phyloP scores from a whole-genome alignment of 2,797 vertebrate species.

The Sarcoramphus papa region DNA sequence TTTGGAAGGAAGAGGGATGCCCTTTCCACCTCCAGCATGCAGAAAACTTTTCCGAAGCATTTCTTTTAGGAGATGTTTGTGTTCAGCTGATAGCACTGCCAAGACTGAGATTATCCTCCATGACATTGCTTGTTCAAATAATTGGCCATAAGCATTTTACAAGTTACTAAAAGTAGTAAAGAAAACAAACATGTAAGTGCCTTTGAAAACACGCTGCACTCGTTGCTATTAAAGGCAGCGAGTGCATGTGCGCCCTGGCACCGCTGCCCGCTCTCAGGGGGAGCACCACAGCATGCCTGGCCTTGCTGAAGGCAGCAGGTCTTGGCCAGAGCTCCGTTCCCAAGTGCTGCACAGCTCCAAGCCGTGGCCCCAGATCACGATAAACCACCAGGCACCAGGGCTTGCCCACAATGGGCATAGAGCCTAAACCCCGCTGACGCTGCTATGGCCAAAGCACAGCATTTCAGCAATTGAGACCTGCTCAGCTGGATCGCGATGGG shows the following conservation, averaged over 20 bases:
- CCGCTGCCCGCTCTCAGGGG: fast-evolving
- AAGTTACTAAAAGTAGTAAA: conserved; percentile 34
- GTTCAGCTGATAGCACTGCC: not conserved
- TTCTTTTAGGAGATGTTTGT: not conserved
- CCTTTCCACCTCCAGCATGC: not conserved
- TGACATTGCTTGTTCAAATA: not conserved
- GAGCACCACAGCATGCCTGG: fast-evolving
- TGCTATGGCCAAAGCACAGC: not conserved
- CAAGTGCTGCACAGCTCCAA: not conserved
- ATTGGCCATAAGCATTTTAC: not conserved
- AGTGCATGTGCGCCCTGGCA: not conserved
- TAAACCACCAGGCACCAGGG: not conserved
- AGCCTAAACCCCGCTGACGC: fast-evolving
- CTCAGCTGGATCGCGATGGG: not conserved
- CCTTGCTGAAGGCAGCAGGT: not conserved
- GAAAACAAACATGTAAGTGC: not conserved
- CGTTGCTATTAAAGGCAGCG: not conserved
- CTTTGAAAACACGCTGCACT: not conserved
- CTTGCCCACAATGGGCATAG: not conserved
- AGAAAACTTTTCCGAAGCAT: not conserved
- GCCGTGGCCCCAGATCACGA: not conserved
- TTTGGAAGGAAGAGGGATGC: not conserved
- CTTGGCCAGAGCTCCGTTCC: not conserved
- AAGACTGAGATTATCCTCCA: not conserved
- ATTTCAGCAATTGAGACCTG: not conserved